Percentiles rank a stretch among this genome's conserved stretches.
phyloP scores from a whole-genome alignment of 1,140 invertebrate species.

The Microplitis mediator region DNA sequence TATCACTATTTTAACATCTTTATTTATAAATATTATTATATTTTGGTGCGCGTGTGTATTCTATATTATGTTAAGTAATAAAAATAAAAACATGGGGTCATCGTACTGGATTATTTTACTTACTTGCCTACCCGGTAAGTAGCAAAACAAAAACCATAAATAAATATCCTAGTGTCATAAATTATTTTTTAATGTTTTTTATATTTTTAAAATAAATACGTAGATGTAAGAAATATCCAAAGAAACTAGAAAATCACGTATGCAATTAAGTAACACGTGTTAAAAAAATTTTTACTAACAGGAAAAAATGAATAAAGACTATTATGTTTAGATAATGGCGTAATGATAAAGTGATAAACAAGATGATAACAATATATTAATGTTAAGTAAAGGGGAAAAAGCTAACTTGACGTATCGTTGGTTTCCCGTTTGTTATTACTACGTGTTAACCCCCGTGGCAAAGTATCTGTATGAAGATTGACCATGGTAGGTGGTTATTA shows the following conservation, averaged over 20 bases:
- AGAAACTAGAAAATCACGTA: too few species aligned
- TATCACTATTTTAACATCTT: background rate
- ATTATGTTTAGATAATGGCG: too few species aligned
- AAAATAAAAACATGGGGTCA: slow-evolving; percentile 14
- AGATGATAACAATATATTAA: background rate
- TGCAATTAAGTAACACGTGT: too few species aligned
- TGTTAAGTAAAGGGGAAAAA: background rate
- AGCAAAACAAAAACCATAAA: background rate
- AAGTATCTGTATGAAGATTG: slow-evolving; percentile 29
- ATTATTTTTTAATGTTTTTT: too few species aligned
- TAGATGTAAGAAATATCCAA: too few species aligned
- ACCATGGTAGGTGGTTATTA: slow-evolving; percentile 45
- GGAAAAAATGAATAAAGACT: background rate
- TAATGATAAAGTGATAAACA: background rate
- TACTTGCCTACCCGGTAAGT: slow-evolving; percentile 27
- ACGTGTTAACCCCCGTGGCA: background rate
- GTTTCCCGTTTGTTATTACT: background rate
- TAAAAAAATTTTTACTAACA: background rate
- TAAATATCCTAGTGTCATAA: too few species aligned
- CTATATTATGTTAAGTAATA: background rate
- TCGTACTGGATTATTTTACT: slow-evolving; percentile 12
- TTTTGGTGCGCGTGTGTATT: background rate
- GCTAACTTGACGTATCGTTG: background rate
- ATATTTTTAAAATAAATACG: too few species aligned
- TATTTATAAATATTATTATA: background rate